Evolutionary conservation across 1,140 invertebrate genomes (phyloP).

Genomic region (Heliconius himera): DNA sequence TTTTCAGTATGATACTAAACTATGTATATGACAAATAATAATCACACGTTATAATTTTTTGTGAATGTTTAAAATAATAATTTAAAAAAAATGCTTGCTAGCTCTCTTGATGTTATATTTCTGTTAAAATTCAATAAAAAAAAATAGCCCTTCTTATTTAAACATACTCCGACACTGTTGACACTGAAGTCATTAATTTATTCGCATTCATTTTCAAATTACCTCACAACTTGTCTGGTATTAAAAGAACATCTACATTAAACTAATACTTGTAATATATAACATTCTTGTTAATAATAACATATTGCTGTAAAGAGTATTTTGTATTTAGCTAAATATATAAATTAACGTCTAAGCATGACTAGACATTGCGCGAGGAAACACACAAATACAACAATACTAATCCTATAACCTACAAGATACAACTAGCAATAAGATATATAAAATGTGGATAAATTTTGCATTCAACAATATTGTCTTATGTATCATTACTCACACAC

Average conservation of each 20-base stretch:
- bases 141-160: background rate
- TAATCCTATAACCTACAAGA: constrained; percentile 62
- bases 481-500: constrained; percentile 63
- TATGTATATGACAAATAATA: too few species aligned
- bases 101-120: too few species aligned
- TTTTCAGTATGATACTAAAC: too few species aligned
- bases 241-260: background rate
- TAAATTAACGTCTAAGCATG: constrained; percentile 34
- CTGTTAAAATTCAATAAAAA: background rate
- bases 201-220: background rate
- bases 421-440: constrained; percentile 71
- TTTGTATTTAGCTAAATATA: constrained; percentile 7
- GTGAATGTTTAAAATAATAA: too few species aligned
- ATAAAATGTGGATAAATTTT: constrained; percentile 76
- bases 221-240: background rate
- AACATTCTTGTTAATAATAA: background rate
- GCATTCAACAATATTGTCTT: constrained; percentile 79
- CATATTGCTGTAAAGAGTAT: constrained; percentile 5
- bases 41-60: too few species aligned
- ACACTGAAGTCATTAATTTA: background rate
- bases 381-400: constrained; percentile 53
- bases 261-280: background rate
- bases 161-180: background rate
- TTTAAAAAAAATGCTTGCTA: background rate
- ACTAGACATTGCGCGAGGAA: constrained; percentile 36